A percentile compares a stretch with the other conserved stretches of the same genome.
These are phyloP conservation scores for Vidua macroura DNA, from an alignment of 2,113 vertebrate species.

Conservation along the genomic window DNA sequence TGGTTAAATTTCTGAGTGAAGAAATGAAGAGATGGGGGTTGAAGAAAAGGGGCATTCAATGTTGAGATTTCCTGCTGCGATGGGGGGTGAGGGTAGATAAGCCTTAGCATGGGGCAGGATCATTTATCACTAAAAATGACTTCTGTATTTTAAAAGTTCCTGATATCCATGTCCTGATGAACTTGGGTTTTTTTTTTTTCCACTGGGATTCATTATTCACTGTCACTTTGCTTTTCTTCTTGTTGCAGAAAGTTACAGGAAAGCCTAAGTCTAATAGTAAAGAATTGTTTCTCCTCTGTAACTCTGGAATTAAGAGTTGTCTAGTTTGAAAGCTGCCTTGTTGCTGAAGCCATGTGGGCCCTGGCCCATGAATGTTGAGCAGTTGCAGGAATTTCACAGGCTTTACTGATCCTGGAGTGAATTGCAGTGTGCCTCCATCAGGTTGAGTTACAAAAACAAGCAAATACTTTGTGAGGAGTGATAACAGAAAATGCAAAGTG, in stretches of 20 bases:
- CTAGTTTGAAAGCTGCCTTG: background rate
- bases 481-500: background rate
- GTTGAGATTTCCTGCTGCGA: accelerated
- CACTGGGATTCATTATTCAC: background rate
- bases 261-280: background rate
- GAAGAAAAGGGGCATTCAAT: background rate
- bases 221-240: background rate
- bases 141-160: background rate
- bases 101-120: background rate
- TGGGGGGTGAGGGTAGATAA: background rate
- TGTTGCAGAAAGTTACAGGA: background rate
- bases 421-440: background rate
- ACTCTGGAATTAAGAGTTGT: background rate
- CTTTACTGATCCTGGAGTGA: background rate
- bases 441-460: background rate
- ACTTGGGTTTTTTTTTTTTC: background rate
- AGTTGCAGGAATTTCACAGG: background rate
- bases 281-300: background rate
- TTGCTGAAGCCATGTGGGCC: background rate
- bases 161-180: background rate
- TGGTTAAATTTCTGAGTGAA: background rate
- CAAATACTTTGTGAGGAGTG: background rate
- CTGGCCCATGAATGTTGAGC: background rate
- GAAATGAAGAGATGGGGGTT: background rate
- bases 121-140: background rate